Conservation (phyloP, 2,113 vertebrate species). For the Butastur rufipennis region DNA sequence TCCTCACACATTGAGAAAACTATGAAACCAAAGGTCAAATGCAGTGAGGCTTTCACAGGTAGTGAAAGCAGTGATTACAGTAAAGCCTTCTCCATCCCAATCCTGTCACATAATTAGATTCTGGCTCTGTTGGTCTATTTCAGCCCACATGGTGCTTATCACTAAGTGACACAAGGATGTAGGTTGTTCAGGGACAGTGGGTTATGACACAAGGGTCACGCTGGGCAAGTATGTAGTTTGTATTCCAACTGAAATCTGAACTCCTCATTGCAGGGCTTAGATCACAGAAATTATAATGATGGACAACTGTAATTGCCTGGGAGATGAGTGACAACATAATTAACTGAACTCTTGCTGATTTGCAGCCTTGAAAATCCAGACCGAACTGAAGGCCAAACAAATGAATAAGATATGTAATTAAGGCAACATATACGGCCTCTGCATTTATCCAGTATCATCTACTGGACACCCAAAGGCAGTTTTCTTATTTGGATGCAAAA, state of each 20-base stretch:
- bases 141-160: background rate
- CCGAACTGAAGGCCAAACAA: conserved; percentile 19
- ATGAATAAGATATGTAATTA: background rate
- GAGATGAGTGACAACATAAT: background rate
- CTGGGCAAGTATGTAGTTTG: background rate
- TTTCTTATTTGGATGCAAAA: background rate
- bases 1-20: background rate
- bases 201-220: background rate
- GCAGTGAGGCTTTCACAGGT: background rate
- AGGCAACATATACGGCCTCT: background rate
- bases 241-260: background rate
- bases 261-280: background rate
- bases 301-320: background rate
- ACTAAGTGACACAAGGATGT: background rate
- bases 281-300: background rate
- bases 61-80: background rate
- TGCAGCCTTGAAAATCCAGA: background rate
- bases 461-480: background rate
- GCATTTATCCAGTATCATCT: background rate
- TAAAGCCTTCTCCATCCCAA: background rate
- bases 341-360: background rate
- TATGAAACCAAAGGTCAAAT: background rate
- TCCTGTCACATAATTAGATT: background rate
- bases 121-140: background rate
- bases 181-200: background rate